Conservation (phyloP, 1,140 invertebrate genomes). For the Bombus cullumanus region DNA sequence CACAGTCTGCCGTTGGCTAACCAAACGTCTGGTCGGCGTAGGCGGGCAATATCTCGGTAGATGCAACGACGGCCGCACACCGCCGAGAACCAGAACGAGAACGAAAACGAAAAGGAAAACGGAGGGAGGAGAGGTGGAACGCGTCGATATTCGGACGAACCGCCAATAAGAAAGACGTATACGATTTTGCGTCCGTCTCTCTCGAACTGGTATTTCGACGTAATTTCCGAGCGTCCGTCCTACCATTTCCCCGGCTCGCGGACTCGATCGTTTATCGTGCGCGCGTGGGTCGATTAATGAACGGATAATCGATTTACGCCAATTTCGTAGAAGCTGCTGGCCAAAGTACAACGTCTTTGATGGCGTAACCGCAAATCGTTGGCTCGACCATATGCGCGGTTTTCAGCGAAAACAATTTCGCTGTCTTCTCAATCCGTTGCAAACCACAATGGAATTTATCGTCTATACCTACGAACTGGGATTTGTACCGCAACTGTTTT, state of each 20-base stretch:
- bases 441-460: slow-evolving; percentile 53
- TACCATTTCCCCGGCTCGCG: background rate
- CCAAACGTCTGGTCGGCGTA: background rate
- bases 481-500: slow-evolving; percentile 53
- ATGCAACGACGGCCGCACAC: background rate
- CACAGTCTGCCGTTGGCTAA: background rate
- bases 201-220: slow-evolving; percentile 12
- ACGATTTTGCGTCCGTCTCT: background rate
- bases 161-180: slow-evolving; percentile 33
- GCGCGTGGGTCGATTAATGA: slow-evolving; percentile 43
- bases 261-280: slow-evolving; percentile 36
- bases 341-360: slow-evolving; percentile 55
- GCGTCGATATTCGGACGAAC: slow-evolving; percentile 32
- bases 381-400: slow-evolving; percentile 44
- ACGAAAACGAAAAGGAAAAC: background rate
- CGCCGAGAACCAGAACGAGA: background rate
- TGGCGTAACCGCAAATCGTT: slow-evolving; percentile 52
- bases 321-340: slow-evolving; percentile 32
- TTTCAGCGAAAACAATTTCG: slow-evolving; percentile 53
- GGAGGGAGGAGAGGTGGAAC: background rate
- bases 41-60: background rate
- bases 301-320: slow-evolving; percentile 52
- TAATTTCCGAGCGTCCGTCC: slow-evolving; percentile 38
- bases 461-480: slow-evolving; percentile 45
- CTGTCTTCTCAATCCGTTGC: slow-evolving; percentile 48